A percentile compares a stretch with the other conserved stretches of the same genome.
Conservation (phyloP, 2,888 invertebrate species). For the Metalampra italica region DNA sequence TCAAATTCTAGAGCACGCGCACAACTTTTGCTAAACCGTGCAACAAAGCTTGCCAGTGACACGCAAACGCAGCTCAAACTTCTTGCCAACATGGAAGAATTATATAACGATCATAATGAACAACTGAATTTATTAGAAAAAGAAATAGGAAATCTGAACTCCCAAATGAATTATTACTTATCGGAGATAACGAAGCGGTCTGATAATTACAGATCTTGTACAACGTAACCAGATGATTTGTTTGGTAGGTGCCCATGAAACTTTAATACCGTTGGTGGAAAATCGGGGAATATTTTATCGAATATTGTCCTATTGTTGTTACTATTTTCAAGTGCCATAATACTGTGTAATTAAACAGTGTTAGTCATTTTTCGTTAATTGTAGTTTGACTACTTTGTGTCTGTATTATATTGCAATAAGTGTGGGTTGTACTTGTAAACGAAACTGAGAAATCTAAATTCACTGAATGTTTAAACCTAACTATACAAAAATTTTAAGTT, state of each 20-base stretch:
- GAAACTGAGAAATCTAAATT: not conserved
- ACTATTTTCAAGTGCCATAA: conserved; percentile 48
- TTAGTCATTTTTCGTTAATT: conserved; percentile 34
- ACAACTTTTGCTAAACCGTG: conserved; percentile 86
- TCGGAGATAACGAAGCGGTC: conserved; percentile 80
- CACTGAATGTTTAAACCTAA: not conserved
- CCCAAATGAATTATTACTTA: conserved; percentile 81
- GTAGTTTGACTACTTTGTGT: conserved; percentile 51
- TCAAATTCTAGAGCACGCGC: conserved; percentile 88
- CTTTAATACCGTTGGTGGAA: not conserved
- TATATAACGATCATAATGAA: conserved; percentile 82
- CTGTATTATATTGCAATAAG: conserved; percentile 36
- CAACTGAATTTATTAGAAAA: conserved; percentile 78
- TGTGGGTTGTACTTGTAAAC: conserved; percentile 26
- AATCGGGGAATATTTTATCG: not conserved
- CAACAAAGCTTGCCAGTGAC: conserved; percentile 89
- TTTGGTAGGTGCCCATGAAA: conserved; percentile 1
- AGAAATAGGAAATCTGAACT: conserved; percentile 80
- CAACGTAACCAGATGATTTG: conserved; percentile 46
- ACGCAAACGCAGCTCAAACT: conserved; percentile 86
- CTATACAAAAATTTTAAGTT: not conserved
- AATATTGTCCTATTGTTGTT: conserved; percentile 12
- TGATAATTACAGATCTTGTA: conserved; percentile 80
- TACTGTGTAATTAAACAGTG: conserved; percentile 28
- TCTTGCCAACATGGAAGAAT: conserved; percentile 83